Base-by-base conservation (phyloP, 2,113 vertebrate genomes). In the Cacatua alba region DNA sequence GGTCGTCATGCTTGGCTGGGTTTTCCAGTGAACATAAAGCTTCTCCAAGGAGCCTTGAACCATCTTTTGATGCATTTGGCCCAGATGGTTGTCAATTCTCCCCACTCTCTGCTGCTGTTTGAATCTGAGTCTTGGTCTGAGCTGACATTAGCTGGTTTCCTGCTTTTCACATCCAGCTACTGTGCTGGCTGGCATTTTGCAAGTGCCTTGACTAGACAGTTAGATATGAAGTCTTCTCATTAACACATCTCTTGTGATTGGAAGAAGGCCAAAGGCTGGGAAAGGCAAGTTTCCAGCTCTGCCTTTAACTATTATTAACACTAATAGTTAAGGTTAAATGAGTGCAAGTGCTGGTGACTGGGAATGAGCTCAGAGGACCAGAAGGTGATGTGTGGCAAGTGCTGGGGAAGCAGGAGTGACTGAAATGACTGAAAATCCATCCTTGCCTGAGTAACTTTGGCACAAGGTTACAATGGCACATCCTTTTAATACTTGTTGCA, bases 151-250 rank as follows among this genome's bases (percentile, higher is more conserved):
- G 79, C 84, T 57, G 78, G 84, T 95, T 94, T 95, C 91, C 89
- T 75, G 33, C 72, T 82, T 91, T 94, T 83, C 91, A 37, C 63
- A 53, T 85, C 17, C 78, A 96, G 96, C 96, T 97, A 95, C 96
- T 68, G 96, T 96, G 82, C 78, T 94, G 96, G 84, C 90, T 96
- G 94, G 82, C 84, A 95, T 95, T 96, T 94, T 95, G 83, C 89
- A 80, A 95, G 89, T 43, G 89, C 19, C 87, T 76, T 80, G 93
- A 87, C 89, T 80, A 88, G 96, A 92, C 79, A 4, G 67, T 65
- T 85, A 74, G 91, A 85, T 41, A 82, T 37, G 63, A 96, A 75
- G 53, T 88, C 92, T 91, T 92, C 95, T 94, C 95, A 85, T 97
- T 97, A 97, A 93, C 93, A 59, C 17, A 3, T 94, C 82, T 59